Conservation (phyloP, 2,888 invertebrate genomes). For the Rapana venosa region DNA sequence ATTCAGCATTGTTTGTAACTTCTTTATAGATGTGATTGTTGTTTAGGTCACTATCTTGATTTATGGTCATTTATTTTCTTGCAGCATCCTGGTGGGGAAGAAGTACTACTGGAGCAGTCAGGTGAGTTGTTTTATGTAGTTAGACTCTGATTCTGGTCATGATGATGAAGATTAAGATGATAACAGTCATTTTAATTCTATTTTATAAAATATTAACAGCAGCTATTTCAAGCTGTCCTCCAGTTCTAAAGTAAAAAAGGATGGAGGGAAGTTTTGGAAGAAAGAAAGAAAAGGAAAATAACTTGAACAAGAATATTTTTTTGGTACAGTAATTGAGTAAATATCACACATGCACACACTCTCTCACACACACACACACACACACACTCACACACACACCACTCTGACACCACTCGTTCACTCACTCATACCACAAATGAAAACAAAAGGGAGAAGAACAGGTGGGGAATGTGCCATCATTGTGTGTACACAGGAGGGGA, state of each 20-base stretch:
- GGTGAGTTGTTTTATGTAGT: conserved; percentile 52
- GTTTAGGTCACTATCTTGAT: too few relatives aligned
- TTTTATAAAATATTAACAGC: neutral
- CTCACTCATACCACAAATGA: neutral
- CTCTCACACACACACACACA: neutral
- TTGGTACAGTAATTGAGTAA: neutral
- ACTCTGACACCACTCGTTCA: neutral
- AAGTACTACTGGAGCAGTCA: conserved; percentile 71
- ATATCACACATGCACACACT: neutral
- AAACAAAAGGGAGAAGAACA: neutral
- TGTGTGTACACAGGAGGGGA: conserved; percentile 81
- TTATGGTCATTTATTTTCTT: conserved; percentile 39
- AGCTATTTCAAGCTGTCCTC: neutral
- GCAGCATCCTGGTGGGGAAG: conserved; percentile 74
- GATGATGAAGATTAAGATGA: neutral
- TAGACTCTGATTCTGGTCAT: too few relatives aligned
- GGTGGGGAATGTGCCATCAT: neutral
- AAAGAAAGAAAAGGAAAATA: neutral
- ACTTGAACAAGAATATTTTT: neutral
- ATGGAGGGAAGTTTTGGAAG: neutral
- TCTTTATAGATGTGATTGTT: too few relatives aligned
- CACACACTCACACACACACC: neutral
- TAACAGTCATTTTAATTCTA: neutral
- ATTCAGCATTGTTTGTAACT: too few relatives aligned
- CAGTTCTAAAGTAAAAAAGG: neutral